Evolutionary conservation across 2,797 vertebrate genomes (phyloP).

Genomic region (Enoplosus armatus): DNA sequence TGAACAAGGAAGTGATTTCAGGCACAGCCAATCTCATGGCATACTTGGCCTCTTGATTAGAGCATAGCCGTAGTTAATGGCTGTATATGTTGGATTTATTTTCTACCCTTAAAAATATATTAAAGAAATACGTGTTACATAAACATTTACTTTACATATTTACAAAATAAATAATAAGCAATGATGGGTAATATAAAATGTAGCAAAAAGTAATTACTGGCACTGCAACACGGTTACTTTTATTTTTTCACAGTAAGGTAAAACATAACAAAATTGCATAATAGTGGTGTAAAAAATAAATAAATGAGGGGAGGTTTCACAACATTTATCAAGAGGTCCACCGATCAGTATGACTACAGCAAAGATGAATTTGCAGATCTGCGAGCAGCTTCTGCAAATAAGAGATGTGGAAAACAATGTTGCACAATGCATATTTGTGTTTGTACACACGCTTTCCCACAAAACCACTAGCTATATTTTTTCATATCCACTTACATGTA

Average conservation of each 20-base stretch:
- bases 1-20: too few species aligned
- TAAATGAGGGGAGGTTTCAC: background rate
- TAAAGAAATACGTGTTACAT: background rate
- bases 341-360: conserved; percentile 12
- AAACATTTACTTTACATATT: background rate
- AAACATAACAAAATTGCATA: background rate
- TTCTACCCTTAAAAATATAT: background rate
- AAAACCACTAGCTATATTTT: background rate
- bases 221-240: background rate
- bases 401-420: conserved; percentile 11
- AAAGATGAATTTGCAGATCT: conserved; percentile 30
- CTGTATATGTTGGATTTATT: background rate
- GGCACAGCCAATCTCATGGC: background rate
- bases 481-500: background rate
- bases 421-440: conserved; percentile 7
- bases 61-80: background rate
- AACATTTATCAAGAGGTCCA: conserved; percentile 4
- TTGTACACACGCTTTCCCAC: background rate
- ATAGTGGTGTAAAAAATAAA: background rate
- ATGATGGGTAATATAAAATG: background rate
- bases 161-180: background rate
- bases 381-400: conserved; percentile 28
- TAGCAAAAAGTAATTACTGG: background rate
- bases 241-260: background rate
- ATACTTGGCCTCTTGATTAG: background rate